phyloP scores from a whole-genome alignment of 2,888 invertebrate species.

The Microplitis deprimator region DNA sequence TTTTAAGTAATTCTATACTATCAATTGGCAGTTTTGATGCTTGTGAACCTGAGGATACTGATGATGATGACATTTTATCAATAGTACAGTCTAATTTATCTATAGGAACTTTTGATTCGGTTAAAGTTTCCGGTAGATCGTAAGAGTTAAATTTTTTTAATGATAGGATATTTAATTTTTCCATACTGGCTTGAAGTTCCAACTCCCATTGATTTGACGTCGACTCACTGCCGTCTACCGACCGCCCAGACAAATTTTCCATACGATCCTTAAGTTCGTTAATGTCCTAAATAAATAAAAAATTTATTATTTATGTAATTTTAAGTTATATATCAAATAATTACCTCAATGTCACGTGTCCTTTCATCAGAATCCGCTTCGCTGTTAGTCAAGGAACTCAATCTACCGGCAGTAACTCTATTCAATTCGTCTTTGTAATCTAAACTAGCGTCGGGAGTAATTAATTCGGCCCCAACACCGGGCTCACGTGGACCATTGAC shows the following conservation, averaged over 20 bases:
- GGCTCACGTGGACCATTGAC: constrained; percentile 76
- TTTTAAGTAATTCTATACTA: constrained; percentile 24
- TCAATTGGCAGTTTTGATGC: no score
- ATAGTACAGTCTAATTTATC: no score
- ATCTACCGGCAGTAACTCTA: constrained; percentile 58
- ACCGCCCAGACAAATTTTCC: constrained; percentile 81
- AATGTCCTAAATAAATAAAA: constrained; percentile 66
- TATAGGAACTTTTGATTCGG: no score
- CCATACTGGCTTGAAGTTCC: constrained; percentile 83
- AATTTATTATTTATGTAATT: no score
- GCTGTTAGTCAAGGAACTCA: constrained; percentile 60
- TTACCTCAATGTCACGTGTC: constrained; percentile 63
- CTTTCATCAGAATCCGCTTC: constrained; percentile 59
- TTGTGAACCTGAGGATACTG: no score
- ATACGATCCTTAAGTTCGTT: constrained; percentile 80
- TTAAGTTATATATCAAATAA: neutral
- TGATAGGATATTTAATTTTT: constrained; percentile 79
- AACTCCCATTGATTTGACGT: constrained; percentile 83
- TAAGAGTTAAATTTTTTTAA: constrained; percentile 47
- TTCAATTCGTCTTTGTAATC: constrained; percentile 61
- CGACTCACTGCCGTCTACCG: constrained; percentile 81
- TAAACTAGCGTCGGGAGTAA: constrained; percentile 63
- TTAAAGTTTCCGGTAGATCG: no score
- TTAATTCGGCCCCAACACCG: constrained; percentile 78
- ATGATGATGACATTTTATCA: no score